Evolutionary conservation across 2,113 vertebrate species (phyloP).

Genomic region (Erinaceus europaeus): DNA sequence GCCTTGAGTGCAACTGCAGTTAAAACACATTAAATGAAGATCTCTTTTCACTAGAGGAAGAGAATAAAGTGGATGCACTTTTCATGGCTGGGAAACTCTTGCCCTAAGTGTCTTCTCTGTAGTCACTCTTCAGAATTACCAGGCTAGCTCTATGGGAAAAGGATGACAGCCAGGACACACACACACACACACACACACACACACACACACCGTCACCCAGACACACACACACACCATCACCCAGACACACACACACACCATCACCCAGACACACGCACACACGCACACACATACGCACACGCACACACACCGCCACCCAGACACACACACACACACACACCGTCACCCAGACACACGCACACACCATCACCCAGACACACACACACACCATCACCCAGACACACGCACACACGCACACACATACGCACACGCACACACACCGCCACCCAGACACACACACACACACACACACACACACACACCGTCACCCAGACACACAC

Average conservation of each 20-base stretch:
- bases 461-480: background rate
- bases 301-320: background rate
- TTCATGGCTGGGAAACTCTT: slow-evolving; percentile 45
- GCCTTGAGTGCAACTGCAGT: slow-evolving; percentile 61
- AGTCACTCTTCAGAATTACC: slow-evolving; percentile 46
- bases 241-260: background rate
- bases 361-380: background rate
- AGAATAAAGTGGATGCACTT: slow-evolving; percentile 65
- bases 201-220: background rate
- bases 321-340: background rate
- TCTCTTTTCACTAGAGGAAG: slow-evolving; percentile 58
- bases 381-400: background rate
- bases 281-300: background rate
- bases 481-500: background rate
- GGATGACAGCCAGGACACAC: background rate
- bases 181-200: background rate
- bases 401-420: too few relatives aligned
- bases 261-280: background rate
- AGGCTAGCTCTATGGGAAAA: background rate
- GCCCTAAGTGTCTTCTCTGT: slow-evolving; percentile 44
- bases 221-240: background rate
- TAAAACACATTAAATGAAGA: slow-evolving; percentile 54
- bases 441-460: background rate
- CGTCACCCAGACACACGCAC: background rate
- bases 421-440: too few relatives aligned